Percentiles rank a stretch among this genome's conserved stretches.
Evolutionary conservation across 2,113 vertebrate genomes (phyloP).

Genomic region (Monarcha castaneiventris): DNA sequence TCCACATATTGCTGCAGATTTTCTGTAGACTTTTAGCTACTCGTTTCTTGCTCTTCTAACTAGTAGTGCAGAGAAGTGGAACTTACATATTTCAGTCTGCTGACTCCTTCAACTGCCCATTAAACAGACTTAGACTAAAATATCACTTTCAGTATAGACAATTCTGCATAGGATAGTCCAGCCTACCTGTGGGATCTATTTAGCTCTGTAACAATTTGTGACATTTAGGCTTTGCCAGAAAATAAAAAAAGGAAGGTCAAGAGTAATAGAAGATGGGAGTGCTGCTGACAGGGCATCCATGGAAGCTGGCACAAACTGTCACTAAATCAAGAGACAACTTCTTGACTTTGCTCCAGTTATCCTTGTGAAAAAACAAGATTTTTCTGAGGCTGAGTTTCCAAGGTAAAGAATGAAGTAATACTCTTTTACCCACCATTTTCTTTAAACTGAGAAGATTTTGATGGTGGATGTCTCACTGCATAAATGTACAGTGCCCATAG

Average conservation of each 20-base stretch:
- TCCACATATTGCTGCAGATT: not conserved
- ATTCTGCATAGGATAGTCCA: not conserved
- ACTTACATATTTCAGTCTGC: not conserved
- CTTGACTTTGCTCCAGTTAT: not conserved
- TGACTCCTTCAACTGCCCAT: not conserved
- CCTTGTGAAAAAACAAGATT: not conserved
- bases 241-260: not conserved
- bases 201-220: not conserved
- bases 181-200: not conserved
- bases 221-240: conserved; percentile 6
- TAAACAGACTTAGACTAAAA: not conserved
- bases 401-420: not conserved
- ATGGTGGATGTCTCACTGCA: not conserved
- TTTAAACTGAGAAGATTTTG: not conserved
- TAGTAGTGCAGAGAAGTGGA: not conserved
- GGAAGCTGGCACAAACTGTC: not conserved
- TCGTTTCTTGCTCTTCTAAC: not conserved
- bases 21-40: not conserved
- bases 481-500: not conserved
- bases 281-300: not conserved
- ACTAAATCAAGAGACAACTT: not conserved
- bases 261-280: not conserved
- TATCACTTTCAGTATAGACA: not conserved
- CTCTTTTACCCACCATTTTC: not conserved
- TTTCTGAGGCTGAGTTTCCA: not conserved